Base-by-base conservation (phyloP, 2,888 invertebrate genomes). In the Dysmachus trigonus region DNA sequence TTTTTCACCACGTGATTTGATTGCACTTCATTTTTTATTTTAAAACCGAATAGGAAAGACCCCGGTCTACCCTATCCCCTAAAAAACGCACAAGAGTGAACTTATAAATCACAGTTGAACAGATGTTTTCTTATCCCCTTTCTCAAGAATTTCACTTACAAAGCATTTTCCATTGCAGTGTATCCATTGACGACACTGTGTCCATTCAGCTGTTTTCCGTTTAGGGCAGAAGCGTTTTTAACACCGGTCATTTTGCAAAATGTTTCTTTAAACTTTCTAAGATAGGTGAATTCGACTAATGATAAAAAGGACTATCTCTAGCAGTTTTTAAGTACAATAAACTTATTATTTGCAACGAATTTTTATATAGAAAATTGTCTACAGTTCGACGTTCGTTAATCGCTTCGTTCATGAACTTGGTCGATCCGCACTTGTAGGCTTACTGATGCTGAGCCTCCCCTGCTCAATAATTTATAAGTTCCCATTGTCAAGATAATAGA, bases 211-310 rank as follows among this genome's bases (percentile, higher is more conserved):
- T 88, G 88, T 71, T 86, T 88, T 84, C 88, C 89, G 87, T 89
- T 89, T 30, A 89, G 86, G 82, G 88, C 87, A 51, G 41, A 86
- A 86, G 87, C 89, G 73, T 89, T 87, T 81, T 88, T 88, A 85
- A 89, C 90, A 85, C 90, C 90, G 38, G 90, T 90, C 90, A 90
- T 90, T 87, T 87, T 85, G 27, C 30, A 15, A 22, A 82, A 33
- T 38, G 22, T 81, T 83, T 31, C 33, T 27, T 3, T 47, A 15
- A 47, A 1, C 77, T 15, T 22, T 10, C 22, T 13, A 1, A 13
- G n/a, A n/a, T n/a, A 71, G 15, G 22, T 71, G 0, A 27, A 27
- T 13, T 7, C 73, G 33, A 30, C 47, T 79, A 13, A 6, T 7
- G 10, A 62, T n/a, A 18, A 81, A 62, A 53, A 31, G n/a, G 10